Evolutionary conservation across 2,888 invertebrate genomes (phyloP).

Genomic region (Noctua comes): DNA sequence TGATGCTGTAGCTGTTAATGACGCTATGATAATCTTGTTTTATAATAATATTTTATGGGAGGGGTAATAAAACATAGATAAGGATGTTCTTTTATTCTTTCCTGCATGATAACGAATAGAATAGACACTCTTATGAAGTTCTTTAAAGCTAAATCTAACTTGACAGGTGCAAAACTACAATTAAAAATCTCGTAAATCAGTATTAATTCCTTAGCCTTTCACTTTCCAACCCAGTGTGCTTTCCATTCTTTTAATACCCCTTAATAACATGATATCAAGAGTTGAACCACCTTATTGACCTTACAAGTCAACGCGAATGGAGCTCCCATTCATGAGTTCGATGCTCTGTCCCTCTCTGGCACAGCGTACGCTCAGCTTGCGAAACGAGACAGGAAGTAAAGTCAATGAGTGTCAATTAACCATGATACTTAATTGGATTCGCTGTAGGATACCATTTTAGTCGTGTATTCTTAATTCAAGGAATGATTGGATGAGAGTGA

Average conservation of each 20-base stretch:
- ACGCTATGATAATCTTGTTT: background rate
- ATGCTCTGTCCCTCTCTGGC: conserved; percentile 68
- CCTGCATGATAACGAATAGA: background rate
- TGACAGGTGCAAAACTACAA: background rate
- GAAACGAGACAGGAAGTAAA: conserved; percentile 72
- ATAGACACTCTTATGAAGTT: background rate
- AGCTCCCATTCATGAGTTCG: conserved; percentile 79
- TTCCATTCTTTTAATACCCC: conserved; percentile 67
- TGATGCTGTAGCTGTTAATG: background rate
- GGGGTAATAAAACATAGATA: too few species aligned
- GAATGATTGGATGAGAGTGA: conserved; percentile 46
- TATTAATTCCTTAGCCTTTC: conserved; percentile 38
- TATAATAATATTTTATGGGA: background rate
- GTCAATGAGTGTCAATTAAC: conserved; percentile 80
- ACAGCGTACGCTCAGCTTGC: conserved; percentile 30
- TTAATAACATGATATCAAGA: conserved; percentile 72
- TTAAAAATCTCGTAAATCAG: conserved; percentile 21
- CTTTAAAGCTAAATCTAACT: background rate
- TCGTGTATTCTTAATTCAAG: conserved; percentile 49
- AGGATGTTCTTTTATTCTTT: background rate
- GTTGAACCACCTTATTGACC: conserved; percentile 87
- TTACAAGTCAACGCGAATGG: conserved; percentile 81
- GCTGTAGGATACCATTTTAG: conserved; percentile 59
- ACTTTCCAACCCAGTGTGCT: conserved; percentile 33
- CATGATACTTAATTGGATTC: conserved; percentile 68